Evolutionary conservation across 2,113 vertebrate species (phyloP).

Genomic region (Sciurus niger): DNA sequence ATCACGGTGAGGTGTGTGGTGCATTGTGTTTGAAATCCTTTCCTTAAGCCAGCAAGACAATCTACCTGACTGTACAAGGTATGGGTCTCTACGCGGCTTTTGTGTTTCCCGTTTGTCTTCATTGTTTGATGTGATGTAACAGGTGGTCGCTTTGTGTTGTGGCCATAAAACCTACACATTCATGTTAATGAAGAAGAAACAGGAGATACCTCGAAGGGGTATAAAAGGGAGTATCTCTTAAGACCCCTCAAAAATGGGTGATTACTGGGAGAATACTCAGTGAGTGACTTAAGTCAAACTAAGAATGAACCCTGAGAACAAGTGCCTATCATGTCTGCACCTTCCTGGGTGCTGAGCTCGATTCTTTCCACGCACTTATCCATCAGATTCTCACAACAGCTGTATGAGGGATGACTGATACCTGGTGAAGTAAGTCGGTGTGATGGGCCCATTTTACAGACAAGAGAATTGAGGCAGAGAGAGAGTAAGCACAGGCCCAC

Average conservation of each 20-base stretch:
- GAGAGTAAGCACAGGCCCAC: neutral
- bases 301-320: neutral
- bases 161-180: neutral
- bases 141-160: neutral
- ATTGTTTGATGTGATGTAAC: neutral
- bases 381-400: neutral
- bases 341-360: neutral
- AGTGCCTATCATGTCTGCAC: neutral
- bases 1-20: no score
- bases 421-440: no score
- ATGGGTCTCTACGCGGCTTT: neutral
- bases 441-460: neutral
- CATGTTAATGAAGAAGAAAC: neutral
- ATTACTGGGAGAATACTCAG: neutral
- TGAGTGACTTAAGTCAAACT: neutral
- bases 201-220: neutral
- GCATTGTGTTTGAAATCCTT: neutral
- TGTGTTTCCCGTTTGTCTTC: neutral
- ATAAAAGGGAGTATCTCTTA: neutral
- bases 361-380: neutral
- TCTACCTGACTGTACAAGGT: accelerated
- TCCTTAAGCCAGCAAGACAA: neutral
- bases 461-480: neutral
- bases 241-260: neutral
- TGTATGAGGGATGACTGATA: no score